Conservation (phyloP, 2,113 vertebrate genomes). For the Phylloscopus trochilus region DNA sequence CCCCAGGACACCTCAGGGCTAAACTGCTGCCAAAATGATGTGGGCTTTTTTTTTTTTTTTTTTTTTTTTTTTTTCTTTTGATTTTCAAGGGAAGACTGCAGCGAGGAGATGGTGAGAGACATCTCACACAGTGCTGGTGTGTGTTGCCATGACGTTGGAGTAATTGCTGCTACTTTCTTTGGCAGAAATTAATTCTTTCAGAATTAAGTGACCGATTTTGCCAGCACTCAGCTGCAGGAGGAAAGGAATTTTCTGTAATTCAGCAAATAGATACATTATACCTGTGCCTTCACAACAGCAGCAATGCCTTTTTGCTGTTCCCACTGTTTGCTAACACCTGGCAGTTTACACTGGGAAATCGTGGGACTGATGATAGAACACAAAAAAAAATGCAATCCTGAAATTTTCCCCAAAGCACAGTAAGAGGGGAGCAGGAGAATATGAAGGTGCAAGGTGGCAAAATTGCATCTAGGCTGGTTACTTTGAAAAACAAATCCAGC, state of each 20-base stretch:
- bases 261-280: not conserved
- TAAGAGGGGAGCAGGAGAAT: not conserved
- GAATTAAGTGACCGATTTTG: conserved; percentile 36
- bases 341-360: not conserved
- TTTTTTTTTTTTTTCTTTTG: no score
- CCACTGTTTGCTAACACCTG: not conserved
- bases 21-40: not conserved
- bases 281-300: not conserved
- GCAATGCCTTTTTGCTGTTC: not conserved
- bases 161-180: not conserved
- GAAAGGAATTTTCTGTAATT: conserved; percentile 5
- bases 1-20: not conserved
- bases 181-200: not conserved
- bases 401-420: not conserved
- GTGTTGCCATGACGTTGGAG: conserved; percentile 23
- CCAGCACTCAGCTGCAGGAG: not conserved
- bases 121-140: not conserved
- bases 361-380: not conserved
- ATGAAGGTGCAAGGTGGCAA: not conserved
- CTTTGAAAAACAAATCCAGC: not conserved
- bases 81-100: not conserved
- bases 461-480: not conserved
- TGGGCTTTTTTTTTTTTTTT: not conserved
- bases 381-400: not conserved
- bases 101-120: not conserved